Conservation (phyloP, 2,113 vertebrate species). For the Epinephelus cyanopodus region DNA sequence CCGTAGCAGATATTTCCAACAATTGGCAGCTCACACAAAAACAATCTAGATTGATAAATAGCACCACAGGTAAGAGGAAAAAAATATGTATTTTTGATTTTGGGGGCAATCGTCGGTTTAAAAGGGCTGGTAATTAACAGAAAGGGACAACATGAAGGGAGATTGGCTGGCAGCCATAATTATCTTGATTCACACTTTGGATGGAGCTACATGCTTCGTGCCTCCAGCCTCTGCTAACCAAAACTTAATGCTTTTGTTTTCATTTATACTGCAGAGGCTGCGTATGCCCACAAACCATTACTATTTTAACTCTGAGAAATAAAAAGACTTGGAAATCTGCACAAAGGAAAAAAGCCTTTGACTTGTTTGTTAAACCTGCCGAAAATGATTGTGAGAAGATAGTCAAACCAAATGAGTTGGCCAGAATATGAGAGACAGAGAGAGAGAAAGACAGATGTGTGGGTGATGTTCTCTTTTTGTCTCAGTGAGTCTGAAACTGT, state of each 20-base stretch:
- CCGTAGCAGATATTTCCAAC: too few relatives aligned
- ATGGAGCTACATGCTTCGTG: slow-evolving; percentile 17
- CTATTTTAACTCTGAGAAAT: background rate
- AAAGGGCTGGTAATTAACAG: background rate
- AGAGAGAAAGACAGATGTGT: slow-evolving; percentile 40
- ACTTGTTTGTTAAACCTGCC: background rate
- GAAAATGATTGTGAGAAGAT: slow-evolving; percentile 1
- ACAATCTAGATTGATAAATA: too few relatives aligned
- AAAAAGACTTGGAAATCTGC: slow-evolving; percentile 9
- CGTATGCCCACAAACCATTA: background rate
- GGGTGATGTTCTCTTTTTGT: slow-evolving; percentile 64
- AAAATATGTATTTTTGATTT: too few relatives aligned
- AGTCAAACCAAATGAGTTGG: background rate
- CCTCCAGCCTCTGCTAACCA: slow-evolving; percentile 9
- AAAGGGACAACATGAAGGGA: slow-evolving; percentile 7
- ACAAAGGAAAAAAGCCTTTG: background rate
- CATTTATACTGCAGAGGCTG: slow-evolving; percentile 12
- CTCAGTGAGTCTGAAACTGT: slow-evolving; percentile 58
- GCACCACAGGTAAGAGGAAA: too few relatives aligned
- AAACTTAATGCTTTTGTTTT: slow-evolving; percentile 12
- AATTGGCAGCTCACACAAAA: too few relatives aligned
- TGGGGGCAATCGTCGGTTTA: too few relatives aligned
- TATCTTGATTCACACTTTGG: slow-evolving; percentile 34
- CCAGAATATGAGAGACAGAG: slow-evolving; percentile 4
- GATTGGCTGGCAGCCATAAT: slow-evolving; percentile 22